Conservation (phyloP, 2,888 invertebrate genomes). For the Pristionchus arcanus region DNA sequence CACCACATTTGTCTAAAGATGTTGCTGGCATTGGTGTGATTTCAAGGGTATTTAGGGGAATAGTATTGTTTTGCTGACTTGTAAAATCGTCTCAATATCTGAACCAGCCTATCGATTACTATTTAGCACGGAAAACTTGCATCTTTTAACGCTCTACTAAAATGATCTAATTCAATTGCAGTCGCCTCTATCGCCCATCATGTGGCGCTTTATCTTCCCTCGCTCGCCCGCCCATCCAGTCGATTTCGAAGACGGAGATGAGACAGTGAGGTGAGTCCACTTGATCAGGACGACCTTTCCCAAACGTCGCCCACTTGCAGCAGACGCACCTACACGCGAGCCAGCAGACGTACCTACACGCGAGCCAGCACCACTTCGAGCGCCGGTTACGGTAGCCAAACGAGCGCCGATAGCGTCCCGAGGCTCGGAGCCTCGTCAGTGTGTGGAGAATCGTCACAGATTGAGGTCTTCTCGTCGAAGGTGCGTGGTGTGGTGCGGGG, state of each 20-base stretch:
- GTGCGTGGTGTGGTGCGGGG: neutral
- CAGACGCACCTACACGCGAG: neutral
- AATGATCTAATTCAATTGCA: neutral
- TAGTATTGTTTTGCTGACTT: no score
- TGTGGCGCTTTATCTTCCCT: neutral
- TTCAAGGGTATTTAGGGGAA: no score
- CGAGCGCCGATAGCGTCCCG: neutral
- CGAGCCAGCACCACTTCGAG: constrained; percentile 25
- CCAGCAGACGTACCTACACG: neutral
- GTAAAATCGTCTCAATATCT: no score
- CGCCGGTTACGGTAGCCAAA: constrained; percentile 17
- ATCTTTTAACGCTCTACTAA: no score
- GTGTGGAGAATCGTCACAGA: constrained; percentile 7
- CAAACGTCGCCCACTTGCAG: constrained; percentile 5
- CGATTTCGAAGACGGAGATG: neutral
- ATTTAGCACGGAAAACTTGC: no score
- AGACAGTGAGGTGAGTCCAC: neutral
- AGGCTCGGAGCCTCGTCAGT: neutral
- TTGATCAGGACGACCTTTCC: neutral
- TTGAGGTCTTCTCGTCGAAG: neutral
- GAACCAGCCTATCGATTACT: no score
- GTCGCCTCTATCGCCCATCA: neutral
- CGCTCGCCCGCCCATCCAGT: neutral
- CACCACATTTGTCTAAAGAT: no score
- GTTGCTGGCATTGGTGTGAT: no score